These are phyloP conservation scores for Ficedula albicollis DNA, from an alignment of 2,797 vertebrate species.

Conservation along the genomic window DNA sequence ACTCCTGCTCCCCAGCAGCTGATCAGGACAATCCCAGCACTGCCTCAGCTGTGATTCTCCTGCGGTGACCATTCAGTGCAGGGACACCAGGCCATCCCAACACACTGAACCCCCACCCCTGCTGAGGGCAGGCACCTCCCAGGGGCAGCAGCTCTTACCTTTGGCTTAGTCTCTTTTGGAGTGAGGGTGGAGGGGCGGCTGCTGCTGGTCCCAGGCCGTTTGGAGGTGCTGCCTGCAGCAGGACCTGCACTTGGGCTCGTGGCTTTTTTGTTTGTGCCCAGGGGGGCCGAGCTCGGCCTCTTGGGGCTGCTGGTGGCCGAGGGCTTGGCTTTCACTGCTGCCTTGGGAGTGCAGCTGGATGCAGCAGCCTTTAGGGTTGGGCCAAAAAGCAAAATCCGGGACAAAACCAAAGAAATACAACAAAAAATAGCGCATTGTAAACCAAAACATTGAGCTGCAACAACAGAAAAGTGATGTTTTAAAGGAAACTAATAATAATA, in stretches of 20 bases:
- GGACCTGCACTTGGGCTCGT: constrained; percentile 72
- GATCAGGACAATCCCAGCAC: neutral
- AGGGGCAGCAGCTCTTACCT: constrained; percentile 78
- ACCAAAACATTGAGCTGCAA: constrained; percentile 64
- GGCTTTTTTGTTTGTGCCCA: constrained; percentile 84
- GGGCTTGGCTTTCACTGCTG: constrained; percentile 77
- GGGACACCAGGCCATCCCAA: accelerated
- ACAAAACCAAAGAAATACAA: constrained; percentile 53
- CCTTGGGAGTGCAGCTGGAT: constrained; percentile 74
- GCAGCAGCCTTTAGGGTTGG: constrained; percentile 76
- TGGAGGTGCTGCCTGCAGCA: constrained; percentile 71
- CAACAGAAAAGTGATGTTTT: neutral
- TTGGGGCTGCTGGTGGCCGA: constrained; percentile 74
- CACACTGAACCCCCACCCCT: too few relatives aligned
- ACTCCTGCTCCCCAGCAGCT: neutral
- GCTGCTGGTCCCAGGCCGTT: constrained; percentile 75
- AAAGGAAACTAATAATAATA: neutral
- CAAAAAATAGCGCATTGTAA: constrained; percentile 68
- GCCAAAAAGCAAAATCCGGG: constrained; percentile 66
- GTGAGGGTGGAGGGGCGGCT: constrained; percentile 74
- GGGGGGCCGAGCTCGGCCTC: constrained; percentile 75
- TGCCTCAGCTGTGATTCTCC: neutral
- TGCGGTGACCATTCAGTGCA: neutral
- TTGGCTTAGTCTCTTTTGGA: constrained; percentile 85
- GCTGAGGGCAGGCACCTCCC: neutral